Conservation (phyloP, 2,888 invertebrate species). For the Melanotus villosus region DNA sequence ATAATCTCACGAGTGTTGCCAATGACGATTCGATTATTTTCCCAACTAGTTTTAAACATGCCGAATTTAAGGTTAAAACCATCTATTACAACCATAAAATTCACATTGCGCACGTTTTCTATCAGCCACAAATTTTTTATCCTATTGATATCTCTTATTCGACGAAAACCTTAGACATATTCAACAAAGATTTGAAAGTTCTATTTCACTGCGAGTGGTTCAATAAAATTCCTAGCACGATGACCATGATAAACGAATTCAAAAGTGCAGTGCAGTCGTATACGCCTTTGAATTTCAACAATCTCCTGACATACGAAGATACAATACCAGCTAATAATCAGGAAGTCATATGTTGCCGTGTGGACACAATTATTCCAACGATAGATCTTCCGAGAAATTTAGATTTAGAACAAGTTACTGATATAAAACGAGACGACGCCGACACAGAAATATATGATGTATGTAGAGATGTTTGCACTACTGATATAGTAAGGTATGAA, state of each 20-base stretch:
- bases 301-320: background rate
- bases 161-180: too few species aligned
- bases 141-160: constrained; percentile 11
- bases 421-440: too few species aligned
- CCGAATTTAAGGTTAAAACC: background rate
- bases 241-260: background rate
- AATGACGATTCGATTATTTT: background rate
- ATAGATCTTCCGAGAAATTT: too few species aligned
- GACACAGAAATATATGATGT: too few species aligned
- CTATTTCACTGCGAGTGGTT: background rate
- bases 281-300: background rate
- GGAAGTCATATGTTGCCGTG: constrained; percentile 1
- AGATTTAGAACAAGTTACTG: too few species aligned
- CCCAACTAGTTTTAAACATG: background rate
- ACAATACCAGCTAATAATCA: background rate
- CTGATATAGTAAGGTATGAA: too few species aligned
- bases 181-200: background rate
- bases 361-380: background rate
- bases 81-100: constrained; percentile 10
- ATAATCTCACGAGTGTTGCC: constrained; percentile 23
- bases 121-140: constrained; percentile 5
- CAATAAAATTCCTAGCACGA: background rate
- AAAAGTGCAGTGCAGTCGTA: background rate
- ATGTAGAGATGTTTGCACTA: too few species aligned
- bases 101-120: background rate